Evolutionary conservation across 2,797 vertebrate species (phyloP), one percentile per base, ranked within the genome.

Genomic region (Peromyscus nudipes): DNA sequence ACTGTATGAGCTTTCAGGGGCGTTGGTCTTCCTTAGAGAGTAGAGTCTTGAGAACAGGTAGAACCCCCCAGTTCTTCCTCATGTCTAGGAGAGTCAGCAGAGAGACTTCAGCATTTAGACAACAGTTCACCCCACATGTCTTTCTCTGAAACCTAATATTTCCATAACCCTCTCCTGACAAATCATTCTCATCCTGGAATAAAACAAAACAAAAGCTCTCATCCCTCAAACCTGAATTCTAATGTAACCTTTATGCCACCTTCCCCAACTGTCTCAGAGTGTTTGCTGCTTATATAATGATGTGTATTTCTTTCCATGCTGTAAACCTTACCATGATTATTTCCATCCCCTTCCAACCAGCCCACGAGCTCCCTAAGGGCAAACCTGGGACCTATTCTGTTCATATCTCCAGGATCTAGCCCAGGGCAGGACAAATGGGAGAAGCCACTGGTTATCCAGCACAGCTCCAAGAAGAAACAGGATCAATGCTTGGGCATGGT

Each of bases 131-230:
- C 62, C 52, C 12, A 1, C 23, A 75, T 31, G n/a, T 13, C 75
- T 34, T 89, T 92, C 91, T 57, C 57, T 92, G 52, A 85, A 96
- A 67, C 65, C 57, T 57, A 40, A 87, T 57, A 65, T 83, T 80
- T 91, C 85, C 91, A 91, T 27, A 94, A 77, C 57, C 76, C 37
- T 83, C 84, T 91, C 62, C 60, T 77, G 71, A 55, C 67, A 90
- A 92, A 82, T 83, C 64, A n/a, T 43, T 88, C 81, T 77, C 67
- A 84, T 57, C 65, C 65, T 89, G 69, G 79, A 84, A 92, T 49
- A 84, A 89, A 96, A 77, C 25, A 81, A 92, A 94, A 77, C 65
- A 67, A 94, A 95, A 34, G 49, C 60, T 82, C 62, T 85, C 80
- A 95, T 65, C 21, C 92, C 77, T 82, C 73, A 52, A 75, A 69